Evolutionary conservation across 2,113 vertebrate genomes (phyloP).

Genomic region (Pseudonaja textilis): DNA sequence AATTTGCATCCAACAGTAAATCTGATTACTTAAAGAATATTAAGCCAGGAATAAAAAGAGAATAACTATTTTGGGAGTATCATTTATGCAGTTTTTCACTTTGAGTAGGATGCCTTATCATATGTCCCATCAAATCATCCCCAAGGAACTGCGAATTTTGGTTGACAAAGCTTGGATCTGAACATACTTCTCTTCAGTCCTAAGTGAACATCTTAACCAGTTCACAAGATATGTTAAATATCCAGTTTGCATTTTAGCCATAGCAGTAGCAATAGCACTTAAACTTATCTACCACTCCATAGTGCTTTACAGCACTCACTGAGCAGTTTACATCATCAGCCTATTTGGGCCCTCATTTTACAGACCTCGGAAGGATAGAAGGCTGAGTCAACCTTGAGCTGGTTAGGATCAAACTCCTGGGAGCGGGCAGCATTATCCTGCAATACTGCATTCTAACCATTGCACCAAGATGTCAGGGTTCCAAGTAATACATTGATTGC

Average conservation of each 20-base stretch:
- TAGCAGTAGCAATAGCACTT: background rate
- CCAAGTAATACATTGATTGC: too few species aligned
- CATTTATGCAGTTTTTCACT: slow-evolving; percentile 3
- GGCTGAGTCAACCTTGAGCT: background rate
- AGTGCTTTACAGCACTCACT: background rate
- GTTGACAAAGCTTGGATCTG: background rate
- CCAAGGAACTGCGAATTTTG: background rate
- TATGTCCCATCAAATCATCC: background rate
- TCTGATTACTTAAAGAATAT: background rate
- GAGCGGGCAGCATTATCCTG: background rate
- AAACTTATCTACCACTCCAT: background rate
- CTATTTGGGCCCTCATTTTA: background rate
- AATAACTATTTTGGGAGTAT: background rate
- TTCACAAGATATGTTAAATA: background rate
- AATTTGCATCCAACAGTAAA: background rate
- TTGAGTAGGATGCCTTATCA: background rate
- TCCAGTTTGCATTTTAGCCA: background rate
- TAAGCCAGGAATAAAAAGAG: background rate
- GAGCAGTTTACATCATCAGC: background rate
- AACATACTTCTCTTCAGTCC: background rate
- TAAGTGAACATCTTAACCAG: background rate
- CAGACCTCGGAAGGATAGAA: background rate
- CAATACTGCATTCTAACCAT: background rate
- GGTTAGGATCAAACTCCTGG: background rate
- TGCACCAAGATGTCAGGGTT: background rate